A percentile compares a stretch with the other conserved stretches of the same genome.
These are phyloP conservation scores for Oncorhynchus gorbuscha DNA, from an alignment of 2,113 vertebrate species.

Conservation along the genomic window DNA sequence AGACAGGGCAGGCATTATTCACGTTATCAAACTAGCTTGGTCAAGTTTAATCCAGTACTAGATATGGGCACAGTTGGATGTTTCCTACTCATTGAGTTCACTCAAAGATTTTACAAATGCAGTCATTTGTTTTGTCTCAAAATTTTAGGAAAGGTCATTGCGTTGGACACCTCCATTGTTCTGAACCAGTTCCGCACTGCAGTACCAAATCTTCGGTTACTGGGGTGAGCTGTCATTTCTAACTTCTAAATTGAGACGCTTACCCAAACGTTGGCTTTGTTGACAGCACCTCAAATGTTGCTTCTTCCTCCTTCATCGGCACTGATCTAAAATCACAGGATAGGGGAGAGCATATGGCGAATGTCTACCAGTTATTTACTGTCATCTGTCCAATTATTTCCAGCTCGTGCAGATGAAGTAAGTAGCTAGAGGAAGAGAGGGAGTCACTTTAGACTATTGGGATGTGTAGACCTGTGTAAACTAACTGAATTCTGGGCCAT, in stretches of 20 bases:
- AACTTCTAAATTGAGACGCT: neutral
- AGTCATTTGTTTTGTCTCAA: no score
- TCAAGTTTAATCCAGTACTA: no score
- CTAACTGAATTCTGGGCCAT: neutral
- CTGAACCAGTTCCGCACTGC: constrained; percentile 76
- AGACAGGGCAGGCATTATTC: no score
- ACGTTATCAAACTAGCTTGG: no score
- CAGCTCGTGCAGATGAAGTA: no score
- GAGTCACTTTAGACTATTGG: neutral
- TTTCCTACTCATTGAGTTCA: no score
- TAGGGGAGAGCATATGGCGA: neutral
- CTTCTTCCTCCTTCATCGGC: neutral
- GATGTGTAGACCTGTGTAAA: no score
- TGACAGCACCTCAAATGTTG: no score
- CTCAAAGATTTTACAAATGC: no score
- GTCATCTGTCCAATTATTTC: neutral
- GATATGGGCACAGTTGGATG: no score
- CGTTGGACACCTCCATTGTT: constrained; percentile 74
- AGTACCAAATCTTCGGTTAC: constrained; percentile 39
- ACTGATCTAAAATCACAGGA: neutral
- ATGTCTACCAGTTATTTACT: neutral
- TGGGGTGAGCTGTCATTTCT: constrained; percentile 57
- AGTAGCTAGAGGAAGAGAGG: neutral
- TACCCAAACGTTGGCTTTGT: no score
- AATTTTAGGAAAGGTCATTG: constrained; percentile 69